These are phyloP conservation scores for Acronicta leporina DNA, from an alignment of 2,888 invertebrate genomes.

Conservation along the genomic window DNA sequence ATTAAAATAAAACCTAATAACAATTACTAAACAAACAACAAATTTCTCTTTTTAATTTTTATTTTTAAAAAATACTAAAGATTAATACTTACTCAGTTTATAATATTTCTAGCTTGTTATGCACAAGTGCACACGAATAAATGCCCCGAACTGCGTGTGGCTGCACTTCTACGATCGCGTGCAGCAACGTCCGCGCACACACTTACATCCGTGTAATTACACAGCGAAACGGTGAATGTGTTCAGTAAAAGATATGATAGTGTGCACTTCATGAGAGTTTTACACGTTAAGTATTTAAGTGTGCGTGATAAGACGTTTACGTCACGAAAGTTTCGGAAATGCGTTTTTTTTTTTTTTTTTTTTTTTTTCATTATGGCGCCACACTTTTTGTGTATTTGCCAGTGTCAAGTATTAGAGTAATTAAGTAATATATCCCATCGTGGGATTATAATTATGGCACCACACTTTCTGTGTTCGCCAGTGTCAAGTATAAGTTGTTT, in stretches of 20 bases:
- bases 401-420: too few relatives aligned
- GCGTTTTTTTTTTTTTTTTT: conserved; percentile 15
- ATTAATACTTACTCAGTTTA: conserved; percentile 1
- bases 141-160: conserved; percentile 74
- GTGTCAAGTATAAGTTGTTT: too few relatives aligned
- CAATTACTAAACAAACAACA: too few relatives aligned
- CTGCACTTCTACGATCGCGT: conserved; percentile 76
- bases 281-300: conserved; percentile 53
- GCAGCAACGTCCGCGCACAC: conserved; percentile 68
- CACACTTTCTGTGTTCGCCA: too few relatives aligned
- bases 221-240: conserved; percentile 35
- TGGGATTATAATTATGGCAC: too few relatives aligned
- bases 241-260: conserved; percentile 35
- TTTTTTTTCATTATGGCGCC: too few relatives aligned
- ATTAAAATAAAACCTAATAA: too few relatives aligned
- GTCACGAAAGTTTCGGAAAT: conserved; percentile 43
- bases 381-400: too few relatives aligned
- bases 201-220: conserved; percentile 50
- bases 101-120: conserved; percentile 13
- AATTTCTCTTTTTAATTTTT: too few relatives aligned
- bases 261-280: conserved; percentile 52
- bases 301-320: conserved; percentile 44
- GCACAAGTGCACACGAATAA: conserved; percentile 68
- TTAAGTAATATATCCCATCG: too few relatives aligned
- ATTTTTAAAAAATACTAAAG: neutral